Conservation (phyloP, 1,140 invertebrate species). For the Varroa destructor region DNA sequence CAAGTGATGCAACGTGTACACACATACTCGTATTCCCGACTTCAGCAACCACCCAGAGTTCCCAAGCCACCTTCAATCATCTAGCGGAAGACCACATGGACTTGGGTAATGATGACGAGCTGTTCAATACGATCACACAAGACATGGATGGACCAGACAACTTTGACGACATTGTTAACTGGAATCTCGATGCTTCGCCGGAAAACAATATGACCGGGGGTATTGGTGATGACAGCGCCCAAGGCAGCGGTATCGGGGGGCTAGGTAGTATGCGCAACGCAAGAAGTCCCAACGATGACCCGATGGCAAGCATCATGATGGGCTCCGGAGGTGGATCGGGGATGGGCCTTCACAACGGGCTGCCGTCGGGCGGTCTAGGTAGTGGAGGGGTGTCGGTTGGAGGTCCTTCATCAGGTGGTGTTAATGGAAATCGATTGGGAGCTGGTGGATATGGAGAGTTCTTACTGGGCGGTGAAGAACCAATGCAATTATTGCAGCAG, state of each 20-base stretch:
- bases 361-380: neutral
- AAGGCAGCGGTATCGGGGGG: conserved; percentile 33
- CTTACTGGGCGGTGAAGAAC: conserved; percentile 48
- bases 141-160: conserved; percentile 48
- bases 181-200: conserved; percentile 39
- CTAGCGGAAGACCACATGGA: conserved; percentile 43
- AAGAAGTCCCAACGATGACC: conserved; percentile 20
- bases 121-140: conserved; percentile 56
- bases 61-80: conserved; percentile 34
- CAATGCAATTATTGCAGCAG: conserved; percentile 81
- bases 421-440: conserved; percentile 30
- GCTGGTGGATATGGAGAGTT: conserved; percentile 39
- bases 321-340: conserved; percentile 32
- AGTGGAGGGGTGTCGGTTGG: conserved; percentile 31
- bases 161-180: conserved; percentile 56
- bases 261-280: conserved; percentile 28
- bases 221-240: conserved; percentile 32
- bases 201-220: conserved; percentile 34
- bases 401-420: conserved; percentile 33
- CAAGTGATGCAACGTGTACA: conserved; percentile 85
- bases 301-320: conserved; percentile 32
- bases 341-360: conserved; percentile 32
- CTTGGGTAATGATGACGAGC: conserved; percentile 58
- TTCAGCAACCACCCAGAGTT: conserved; percentile 70
- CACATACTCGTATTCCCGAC: conserved; percentile 98